Base-by-base conservation (phyloP, 2,797 vertebrate genomes). In the Benthosema pterotum region DNA sequence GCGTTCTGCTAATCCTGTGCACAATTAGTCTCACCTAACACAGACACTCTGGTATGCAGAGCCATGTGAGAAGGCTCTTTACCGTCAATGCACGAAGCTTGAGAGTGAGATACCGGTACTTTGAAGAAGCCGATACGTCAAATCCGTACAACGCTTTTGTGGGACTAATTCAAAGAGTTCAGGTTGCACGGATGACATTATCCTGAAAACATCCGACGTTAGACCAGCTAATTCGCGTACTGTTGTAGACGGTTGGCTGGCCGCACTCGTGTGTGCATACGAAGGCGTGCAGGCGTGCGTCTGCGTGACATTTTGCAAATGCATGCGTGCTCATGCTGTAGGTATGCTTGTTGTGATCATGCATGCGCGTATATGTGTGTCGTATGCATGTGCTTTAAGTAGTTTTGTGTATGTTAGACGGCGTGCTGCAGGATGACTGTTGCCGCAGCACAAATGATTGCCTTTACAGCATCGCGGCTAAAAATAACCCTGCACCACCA, bases 401-500 rank as follows among this genome's bases (percentile, higher is more conserved):
- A 47, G 42, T 28, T 60, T 48, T 67, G 57, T 70, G 45, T 51
- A 46, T 22, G 16, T 60, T 63, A 84, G 88, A 84, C 69, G 82
- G 78, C 52, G 55, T 42, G 61, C 75, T 83, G 87, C 87, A 74
- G 60, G 57, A 87, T 82, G 85, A 72, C 78, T 82, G 52, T 80
- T n/a, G 82, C 80, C 16, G 69, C 86, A 77, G 81, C 79, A 88
- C 69, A 83, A 80, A 80, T 84, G 67, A 90, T 88, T 85, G 82
- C 80, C 87, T 90, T 85, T 81, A 89, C 87, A 90, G 88, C 79
- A 71, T 83, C 63, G 71, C 64, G 52, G 79, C 85, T 92, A 91
- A 92, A 93, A 92, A 93, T 92, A 93, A 82, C 84, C 77, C 71
- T 67, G 83, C 75, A 75, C 76, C 75, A 71, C n/a, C n/a, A n/a